phyloP scores from a whole-genome alignment of 2,888 invertebrate genomes.

The Eurytoma adleriae region DNA sequence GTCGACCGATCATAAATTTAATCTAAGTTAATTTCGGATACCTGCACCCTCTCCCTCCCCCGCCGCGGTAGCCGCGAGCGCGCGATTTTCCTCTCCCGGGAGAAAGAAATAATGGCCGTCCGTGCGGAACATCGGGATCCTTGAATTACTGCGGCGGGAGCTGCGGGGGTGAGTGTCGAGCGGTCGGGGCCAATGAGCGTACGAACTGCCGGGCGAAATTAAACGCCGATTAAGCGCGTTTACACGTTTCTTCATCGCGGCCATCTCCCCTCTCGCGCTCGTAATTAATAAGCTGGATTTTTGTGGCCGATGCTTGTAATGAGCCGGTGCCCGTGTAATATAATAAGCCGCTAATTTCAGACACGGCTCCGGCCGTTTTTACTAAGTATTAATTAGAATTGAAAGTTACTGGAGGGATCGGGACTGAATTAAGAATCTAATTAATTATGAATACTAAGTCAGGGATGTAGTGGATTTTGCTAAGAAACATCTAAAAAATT shows the following conservation, averaged over 20 bases:
- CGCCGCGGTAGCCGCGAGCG: neutral
- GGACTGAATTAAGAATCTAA: too few relatives aligned
- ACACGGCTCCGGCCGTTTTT: too few relatives aligned
- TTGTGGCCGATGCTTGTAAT: too few relatives aligned
- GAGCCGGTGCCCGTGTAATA: too few relatives aligned
- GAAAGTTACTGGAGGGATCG: too few relatives aligned
- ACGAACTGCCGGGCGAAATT: neutral
- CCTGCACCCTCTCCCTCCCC: conserved; percentile 34
- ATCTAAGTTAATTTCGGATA: conserved; percentile 68
- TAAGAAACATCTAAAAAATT: too few relatives aligned
- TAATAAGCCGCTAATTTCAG: too few relatives aligned
- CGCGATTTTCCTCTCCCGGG: conserved; percentile 27
- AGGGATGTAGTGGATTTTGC: too few relatives aligned
- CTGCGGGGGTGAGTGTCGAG: neutral
- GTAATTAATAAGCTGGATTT: too few relatives aligned
- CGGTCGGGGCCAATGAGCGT: neutral
- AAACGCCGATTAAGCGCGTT: conserved; percentile 24
- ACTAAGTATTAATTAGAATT: too few relatives aligned
- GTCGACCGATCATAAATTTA: conserved; percentile 65
- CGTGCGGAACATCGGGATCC: conserved; percentile 39
- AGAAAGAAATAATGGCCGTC: conserved; percentile 41
- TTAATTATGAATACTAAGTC: too few relatives aligned
- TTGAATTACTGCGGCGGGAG: conserved; percentile 34
- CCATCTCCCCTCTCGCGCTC: too few relatives aligned
- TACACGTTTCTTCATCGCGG: neutral